Percentiles rank a stretch among this genome's conserved stretches.
phyloP scores from a whole-genome alignment of 1,140 invertebrate genomes.

The Bombus waltoni region DNA sequence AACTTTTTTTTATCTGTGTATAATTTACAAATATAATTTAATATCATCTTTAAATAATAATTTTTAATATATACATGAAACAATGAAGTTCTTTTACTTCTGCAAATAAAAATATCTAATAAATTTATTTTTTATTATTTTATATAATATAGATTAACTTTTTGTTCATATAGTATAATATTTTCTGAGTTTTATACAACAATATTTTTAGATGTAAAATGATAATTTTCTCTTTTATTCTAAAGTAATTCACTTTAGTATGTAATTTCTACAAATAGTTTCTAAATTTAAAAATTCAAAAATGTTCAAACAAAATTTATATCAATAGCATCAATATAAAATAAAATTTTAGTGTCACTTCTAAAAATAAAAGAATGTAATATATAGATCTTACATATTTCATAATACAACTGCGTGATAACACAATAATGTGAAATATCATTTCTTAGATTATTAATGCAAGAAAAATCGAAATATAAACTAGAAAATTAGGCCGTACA shows the following conservation, averaged over 20 bases:
- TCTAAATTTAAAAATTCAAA: background rate
- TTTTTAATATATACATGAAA: conserved; percentile 48
- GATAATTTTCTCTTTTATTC: conserved; percentile 26
- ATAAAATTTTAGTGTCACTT: conserved; percentile 15
- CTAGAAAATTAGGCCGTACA: conserved; percentile 52
- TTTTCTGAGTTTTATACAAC: conserved; percentile 14
- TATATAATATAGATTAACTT: conserved; percentile 28
- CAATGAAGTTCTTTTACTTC: conserved; percentile 17
- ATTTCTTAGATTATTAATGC: conserved; percentile 15
- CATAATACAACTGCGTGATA: conserved; percentile 4
- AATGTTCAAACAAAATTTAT: conserved; percentile 21
- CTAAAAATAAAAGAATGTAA: conserved; percentile 2
- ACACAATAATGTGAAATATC: background rate
- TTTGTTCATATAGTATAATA: background rate
- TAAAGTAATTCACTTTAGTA: conserved; percentile 20
- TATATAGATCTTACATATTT: conserved; percentile 12
- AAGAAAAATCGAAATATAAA: conserved; percentile 31
- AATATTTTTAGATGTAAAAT: conserved; percentile 19
- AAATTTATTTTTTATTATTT: conserved; percentile 38
- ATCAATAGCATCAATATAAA: conserved; percentile 26
- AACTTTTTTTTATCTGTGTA: conserved; percentile 22
- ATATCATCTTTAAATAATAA: conserved; percentile 27
- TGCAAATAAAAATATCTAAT: conserved; percentile 41
- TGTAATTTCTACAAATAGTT: conserved; percentile 20
- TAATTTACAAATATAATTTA: conserved; percentile 37